Conservation (phyloP, 2,797 vertebrate species). For the Xiphorhynchus erythropygius region DNA sequence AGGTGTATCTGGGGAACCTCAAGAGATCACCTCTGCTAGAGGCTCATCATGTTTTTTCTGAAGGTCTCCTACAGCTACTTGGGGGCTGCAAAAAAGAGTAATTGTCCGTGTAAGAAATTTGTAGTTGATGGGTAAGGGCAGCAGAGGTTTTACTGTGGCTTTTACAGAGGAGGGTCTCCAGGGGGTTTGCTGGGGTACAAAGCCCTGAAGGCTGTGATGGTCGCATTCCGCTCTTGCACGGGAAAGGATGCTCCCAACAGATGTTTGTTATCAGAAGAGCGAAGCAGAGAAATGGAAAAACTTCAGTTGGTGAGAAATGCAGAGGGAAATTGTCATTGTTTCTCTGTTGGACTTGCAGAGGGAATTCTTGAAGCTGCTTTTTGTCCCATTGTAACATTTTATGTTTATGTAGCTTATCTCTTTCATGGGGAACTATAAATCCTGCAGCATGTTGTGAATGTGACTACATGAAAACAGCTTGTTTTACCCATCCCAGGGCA, state of each 20-base stretch:
- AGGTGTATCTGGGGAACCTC: background rate
- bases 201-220: accelerated
- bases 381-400: background rate
- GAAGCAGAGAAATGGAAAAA: background rate
- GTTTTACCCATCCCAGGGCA: background rate
- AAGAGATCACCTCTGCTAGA: background rate
- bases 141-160: background rate
- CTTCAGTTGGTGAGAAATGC: constrained; percentile 24
- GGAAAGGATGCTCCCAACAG: background rate
- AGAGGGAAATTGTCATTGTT: background rate
- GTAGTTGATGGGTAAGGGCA: background rate
- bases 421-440: background rate
- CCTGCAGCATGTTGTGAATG: background rate
- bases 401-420: constrained; percentile 14
- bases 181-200: background rate
- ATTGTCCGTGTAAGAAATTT: background rate
- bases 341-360: background rate
- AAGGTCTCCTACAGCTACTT: background rate
- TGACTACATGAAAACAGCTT: background rate
- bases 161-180: background rate
- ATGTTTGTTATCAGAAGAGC: constrained; percentile 20
- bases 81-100: background rate
- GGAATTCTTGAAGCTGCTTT: constrained; percentile 15
- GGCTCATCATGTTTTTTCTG: background rate
- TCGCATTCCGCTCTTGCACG: background rate